phyloP scores from a whole-genome alignment of 2,888 invertebrate genomes.

The Agriopis aurantiaria region DNA sequence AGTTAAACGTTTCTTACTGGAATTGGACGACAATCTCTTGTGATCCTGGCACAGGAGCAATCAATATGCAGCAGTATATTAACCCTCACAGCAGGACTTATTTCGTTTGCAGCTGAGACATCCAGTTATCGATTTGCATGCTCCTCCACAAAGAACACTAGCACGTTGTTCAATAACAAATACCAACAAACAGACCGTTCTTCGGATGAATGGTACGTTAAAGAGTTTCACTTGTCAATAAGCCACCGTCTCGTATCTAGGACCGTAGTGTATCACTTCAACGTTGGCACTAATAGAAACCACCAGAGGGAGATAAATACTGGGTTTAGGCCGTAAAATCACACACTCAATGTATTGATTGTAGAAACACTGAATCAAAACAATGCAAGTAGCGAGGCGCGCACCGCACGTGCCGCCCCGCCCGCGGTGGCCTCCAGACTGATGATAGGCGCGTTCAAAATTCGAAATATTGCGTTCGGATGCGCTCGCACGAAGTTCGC shows the following conservation, averaged over 20 bases:
- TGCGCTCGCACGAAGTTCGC: constrained; percentile 73
- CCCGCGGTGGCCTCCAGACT: constrained; percentile 83
- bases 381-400: constrained; percentile 82
- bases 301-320: constrained; percentile 43
- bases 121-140: constrained; percentile 82
- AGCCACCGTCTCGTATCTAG: constrained; percentile 63
- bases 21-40: constrained; percentile 66
- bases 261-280: constrained; percentile 43
- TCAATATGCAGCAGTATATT: constrained; percentile 80
- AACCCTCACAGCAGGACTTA: constrained; percentile 70
- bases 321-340: constrained; percentile 67
- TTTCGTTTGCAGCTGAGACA: constrained; percentile 66
- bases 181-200: constrained; percentile 67
- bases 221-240: constrained; percentile 84
- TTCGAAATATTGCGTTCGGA: constrained; percentile 74
- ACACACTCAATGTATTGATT: constrained; percentile 77
- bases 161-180: constrained; percentile 74
- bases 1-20: constrained; percentile 64
- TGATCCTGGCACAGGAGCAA: constrained; percentile 70
- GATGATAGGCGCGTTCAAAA: constrained; percentile 51
- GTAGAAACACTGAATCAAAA: constrained; percentile 76
- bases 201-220: constrained; percentile 71
- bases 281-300: constrained; percentile 23
- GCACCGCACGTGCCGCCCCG: constrained; percentile 84
- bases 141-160: constrained; percentile 74